These are phyloP conservation scores for Tetranychus cinnabarinus DNA, from an alignment of 1,140 invertebrate species.

Conservation along the genomic window DNA sequence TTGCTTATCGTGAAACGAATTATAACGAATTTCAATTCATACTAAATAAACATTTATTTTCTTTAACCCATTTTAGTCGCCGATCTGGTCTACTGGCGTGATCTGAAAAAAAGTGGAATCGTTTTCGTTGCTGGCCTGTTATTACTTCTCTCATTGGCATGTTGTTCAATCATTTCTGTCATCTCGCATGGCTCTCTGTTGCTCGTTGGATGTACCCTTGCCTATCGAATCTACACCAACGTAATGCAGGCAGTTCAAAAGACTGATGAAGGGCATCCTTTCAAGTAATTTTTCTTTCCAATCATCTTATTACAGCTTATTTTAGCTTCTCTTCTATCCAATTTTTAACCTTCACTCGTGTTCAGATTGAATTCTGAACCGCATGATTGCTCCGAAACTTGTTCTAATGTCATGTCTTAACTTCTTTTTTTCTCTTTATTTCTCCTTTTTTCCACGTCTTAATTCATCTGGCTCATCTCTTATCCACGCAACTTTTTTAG, in stretches of 20 bases:
- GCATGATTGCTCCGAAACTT: background rate
- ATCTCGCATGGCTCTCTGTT: constrained; percentile 68
- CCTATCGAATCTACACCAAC: constrained; percentile 85
- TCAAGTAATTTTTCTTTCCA: constrained; percentile 47
- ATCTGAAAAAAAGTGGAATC: constrained; percentile 72
- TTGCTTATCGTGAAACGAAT: too few relatives aligned
- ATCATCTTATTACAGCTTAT: background rate
- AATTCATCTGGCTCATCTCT: too few relatives aligned
- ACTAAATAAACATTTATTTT: too few relatives aligned
- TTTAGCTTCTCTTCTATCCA: background rate
- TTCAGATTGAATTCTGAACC: background rate
- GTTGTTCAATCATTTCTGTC: constrained; percentile 85
- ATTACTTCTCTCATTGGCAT: constrained; percentile 68
- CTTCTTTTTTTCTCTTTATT: background rate
- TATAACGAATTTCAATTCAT: too few relatives aligned
- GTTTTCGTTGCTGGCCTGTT: constrained; percentile 65
- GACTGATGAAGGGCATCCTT: constrained; percentile 84
- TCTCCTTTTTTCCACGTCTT: constrained; percentile 1
- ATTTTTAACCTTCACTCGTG: background rate
- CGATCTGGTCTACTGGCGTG: constrained; percentile 86
- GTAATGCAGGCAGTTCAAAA: constrained; percentile 88
- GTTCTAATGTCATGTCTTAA: too few relatives aligned
- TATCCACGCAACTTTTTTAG: constrained; percentile 26
- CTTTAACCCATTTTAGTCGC: constrained; percentile 36
- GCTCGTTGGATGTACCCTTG: constrained; percentile 52